Evolutionary conservation across 1,140 invertebrate genomes (phyloP).

Genomic region (Sitodiplosis mosellana): DNA sequence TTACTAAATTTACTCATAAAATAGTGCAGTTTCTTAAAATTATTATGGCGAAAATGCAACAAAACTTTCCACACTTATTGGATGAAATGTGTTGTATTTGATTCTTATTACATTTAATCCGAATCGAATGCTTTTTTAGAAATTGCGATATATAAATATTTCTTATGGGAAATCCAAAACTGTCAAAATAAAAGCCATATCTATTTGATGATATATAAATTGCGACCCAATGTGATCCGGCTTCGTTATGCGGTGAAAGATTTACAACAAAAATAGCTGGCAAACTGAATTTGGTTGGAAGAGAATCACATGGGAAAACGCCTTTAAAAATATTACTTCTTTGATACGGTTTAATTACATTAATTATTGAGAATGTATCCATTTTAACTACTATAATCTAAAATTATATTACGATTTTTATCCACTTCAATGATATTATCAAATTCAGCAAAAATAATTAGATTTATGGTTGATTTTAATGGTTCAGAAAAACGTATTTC

Average conservation of each 20-base stretch:
- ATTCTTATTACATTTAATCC: neutral
- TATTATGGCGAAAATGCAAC: neutral
- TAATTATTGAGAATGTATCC: too few species aligned
- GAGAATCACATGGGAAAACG: neutral
- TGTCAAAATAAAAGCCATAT: neutral
- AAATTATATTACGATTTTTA: too few species aligned
- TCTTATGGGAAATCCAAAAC: neutral
- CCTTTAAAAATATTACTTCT: neutral
- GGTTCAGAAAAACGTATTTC: too few species aligned
- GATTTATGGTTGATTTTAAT: too few species aligned
- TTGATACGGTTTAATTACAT: too few species aligned
- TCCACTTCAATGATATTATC: too few species aligned
- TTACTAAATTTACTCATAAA: neutral
- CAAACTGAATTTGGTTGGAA: neutral
- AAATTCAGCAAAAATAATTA: too few species aligned
- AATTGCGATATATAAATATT: neutral
- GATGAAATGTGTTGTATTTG: neutral
- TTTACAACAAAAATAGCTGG: neutral
- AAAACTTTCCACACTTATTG: neutral
- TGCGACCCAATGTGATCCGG: neutral
- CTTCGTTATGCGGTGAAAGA: neutral
- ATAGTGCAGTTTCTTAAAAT: neutral
- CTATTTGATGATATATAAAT: neutral
- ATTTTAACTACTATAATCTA: neutral
- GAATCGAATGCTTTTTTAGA: neutral